Evolutionary conservation across 2,113 vertebrate species (phyloP).

Genomic region (Madoqua kirkii): DNA sequence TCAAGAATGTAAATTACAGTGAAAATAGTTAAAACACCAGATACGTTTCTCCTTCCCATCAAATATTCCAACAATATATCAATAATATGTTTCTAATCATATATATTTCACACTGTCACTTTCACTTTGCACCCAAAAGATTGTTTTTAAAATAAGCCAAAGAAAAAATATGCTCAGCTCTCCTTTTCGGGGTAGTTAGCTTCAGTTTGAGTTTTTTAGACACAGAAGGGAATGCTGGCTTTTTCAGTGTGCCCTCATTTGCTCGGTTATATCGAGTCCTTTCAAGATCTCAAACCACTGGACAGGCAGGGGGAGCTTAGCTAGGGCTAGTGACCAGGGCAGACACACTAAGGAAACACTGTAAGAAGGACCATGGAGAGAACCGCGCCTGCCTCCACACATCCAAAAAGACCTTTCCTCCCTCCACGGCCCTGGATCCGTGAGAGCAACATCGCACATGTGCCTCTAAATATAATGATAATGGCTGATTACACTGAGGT

Average conservation of each 20-base stretch:
- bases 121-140: background rate
- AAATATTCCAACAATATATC: background rate
- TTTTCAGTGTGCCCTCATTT: background rate
- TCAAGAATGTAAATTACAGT: background rate
- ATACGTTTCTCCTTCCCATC: background rate
- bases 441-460: background rate
- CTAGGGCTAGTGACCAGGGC: accelerated
- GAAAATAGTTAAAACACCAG: background rate
- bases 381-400: accelerated
- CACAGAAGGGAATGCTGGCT: background rate
- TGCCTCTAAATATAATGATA: background rate
- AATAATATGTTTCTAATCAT: background rate
- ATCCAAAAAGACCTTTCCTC: background rate
- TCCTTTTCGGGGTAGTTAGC: background rate
- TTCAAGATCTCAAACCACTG: background rate
- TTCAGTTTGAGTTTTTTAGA: background rate
- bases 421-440: background rate
- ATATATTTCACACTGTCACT: background rate
- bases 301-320: background rate
- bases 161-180: background rate
- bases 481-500: background rate
- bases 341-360: accelerated
- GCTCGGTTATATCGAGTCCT: background rate
- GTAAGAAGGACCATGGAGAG: background rate
- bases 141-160: background rate